phyloP scores from a whole-genome alignment of 2,113 vertebrate species.

The Danio rerio region DNA sequence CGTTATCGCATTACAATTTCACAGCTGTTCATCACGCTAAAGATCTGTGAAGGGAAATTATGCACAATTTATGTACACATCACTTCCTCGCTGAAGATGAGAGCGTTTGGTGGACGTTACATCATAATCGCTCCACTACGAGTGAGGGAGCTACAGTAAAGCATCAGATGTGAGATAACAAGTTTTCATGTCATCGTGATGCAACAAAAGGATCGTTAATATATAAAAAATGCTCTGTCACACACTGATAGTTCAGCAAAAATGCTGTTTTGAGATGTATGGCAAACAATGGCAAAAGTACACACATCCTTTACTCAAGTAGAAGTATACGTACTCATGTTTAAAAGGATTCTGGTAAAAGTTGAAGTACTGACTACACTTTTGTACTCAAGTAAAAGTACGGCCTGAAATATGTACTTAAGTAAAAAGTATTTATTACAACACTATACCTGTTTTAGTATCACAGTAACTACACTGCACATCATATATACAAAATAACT shows the following conservation, averaged over 20 bases:
- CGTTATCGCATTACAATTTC: not conserved
- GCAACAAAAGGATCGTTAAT: not conserved
- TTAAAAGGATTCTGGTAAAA: too few relatives aligned
- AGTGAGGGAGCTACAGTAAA: not conserved
- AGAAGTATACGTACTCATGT: too few relatives aligned
- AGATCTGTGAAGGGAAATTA: not conserved
- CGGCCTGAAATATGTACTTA: too few relatives aligned
- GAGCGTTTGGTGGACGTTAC: not conserved
- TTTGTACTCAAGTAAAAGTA: too few relatives aligned
- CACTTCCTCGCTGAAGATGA: not conserved
- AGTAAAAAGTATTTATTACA: too few relatives aligned
- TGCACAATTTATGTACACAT: not conserved
- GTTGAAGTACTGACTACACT: too few relatives aligned
- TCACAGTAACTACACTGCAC: too few relatives aligned
- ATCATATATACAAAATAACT: too few relatives aligned
- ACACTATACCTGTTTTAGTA: too few relatives aligned
- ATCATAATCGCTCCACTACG: not conserved
- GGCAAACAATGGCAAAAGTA: too few relatives aligned
- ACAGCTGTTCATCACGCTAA: constrained; percentile 12
- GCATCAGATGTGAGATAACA: not conserved
- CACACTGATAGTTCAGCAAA: not conserved
- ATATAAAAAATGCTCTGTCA: not conserved
- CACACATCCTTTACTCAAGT: too few relatives aligned
- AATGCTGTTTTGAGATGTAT: too few relatives aligned
- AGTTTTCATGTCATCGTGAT: not conserved